Evolutionary conservation across 2,797 vertebrate genomes (phyloP).

Genomic region (Pseudocheirus occidentalis): DNA sequence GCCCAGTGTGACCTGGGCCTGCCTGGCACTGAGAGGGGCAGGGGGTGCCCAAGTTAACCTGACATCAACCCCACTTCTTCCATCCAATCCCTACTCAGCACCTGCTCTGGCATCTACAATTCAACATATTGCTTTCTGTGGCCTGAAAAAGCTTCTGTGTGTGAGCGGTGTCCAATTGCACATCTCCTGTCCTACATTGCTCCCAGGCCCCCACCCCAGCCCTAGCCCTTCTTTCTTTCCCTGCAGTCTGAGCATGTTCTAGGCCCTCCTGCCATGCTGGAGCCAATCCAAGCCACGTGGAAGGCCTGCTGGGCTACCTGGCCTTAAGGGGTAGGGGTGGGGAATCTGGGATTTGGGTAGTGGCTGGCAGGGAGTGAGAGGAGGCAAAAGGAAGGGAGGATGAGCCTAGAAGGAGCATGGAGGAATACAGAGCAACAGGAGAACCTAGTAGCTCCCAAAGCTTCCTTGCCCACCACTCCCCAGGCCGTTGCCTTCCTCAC

Average conservation of each 20-base stretch:
- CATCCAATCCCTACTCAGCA: background rate
- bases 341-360: background rate
- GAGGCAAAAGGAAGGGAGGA: background rate
- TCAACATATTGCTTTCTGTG: background rate
- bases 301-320: background rate
- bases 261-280: background rate
- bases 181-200: background rate
- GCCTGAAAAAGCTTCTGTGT: background rate
- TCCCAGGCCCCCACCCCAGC: background rate
- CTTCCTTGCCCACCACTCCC: background rate
- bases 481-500: background rate
- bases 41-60: fast-evolving
- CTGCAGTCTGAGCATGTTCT: background rate
- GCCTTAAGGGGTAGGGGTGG: background rate
- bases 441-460: background rate
- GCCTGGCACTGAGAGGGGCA: background rate
- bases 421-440: background rate
- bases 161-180: background rate
- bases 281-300: background rate
- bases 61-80: background rate
- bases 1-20: background rate
- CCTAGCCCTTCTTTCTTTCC: background rate
- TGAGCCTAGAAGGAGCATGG: background rate
- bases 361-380: background rate
- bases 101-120: background rate